Percentiles rank a stretch among this genome's conserved stretches.
Evolutionary conservation across 2,797 vertebrate genomes (phyloP).

Genomic region (Semotilus atromaculatus): DNA sequence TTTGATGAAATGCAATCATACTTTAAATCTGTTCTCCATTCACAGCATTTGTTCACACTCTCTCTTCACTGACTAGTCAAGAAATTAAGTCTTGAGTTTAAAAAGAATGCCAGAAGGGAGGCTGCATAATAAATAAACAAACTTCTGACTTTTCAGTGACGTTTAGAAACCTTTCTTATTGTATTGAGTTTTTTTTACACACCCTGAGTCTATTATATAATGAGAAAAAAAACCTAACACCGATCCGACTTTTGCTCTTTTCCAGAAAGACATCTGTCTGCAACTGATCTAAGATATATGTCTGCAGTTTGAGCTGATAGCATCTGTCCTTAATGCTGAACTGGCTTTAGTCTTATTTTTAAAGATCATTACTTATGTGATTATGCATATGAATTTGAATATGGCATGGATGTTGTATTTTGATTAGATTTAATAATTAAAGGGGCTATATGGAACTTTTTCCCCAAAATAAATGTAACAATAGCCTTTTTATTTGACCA

Average conservation of each 20-base stretch:
- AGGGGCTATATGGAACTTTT: too few species aligned
- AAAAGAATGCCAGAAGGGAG: background rate
- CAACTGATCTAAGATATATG: slow-evolving; percentile 2
- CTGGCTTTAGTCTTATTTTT: background rate
- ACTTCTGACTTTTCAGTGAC: slow-evolving; percentile 23
- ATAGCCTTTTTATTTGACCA: too few species aligned
- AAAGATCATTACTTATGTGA: slow-evolving; percentile 22
- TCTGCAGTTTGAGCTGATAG: background rate
- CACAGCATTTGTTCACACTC: slow-evolving; percentile 50
- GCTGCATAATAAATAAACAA: background rate
- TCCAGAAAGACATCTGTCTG: slow-evolving; percentile 6
- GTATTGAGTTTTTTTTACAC: background rate
- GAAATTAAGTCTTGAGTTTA: slow-evolving; percentile 6
- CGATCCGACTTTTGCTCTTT: background rate
- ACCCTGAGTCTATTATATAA: slow-evolving; percentile 9
- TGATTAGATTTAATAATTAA: background rate
- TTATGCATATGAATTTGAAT: slow-evolving; percentile 13
- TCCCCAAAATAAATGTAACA: too few species aligned
- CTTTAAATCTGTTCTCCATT: slow-evolving; percentile 62
- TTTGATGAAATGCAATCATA: slow-evolving; percentile 65
- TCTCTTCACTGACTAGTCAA: slow-evolving; percentile 32
- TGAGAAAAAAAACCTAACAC: background rate
- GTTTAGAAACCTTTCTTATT: background rate
- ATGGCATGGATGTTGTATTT: background rate
- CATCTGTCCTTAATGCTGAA: slow-evolving; percentile 20